These are phyloP conservation scores for Tamias sibiricus DNA, from an alignment of 2,113 vertebrate species.

Conservation along the genomic window DNA sequence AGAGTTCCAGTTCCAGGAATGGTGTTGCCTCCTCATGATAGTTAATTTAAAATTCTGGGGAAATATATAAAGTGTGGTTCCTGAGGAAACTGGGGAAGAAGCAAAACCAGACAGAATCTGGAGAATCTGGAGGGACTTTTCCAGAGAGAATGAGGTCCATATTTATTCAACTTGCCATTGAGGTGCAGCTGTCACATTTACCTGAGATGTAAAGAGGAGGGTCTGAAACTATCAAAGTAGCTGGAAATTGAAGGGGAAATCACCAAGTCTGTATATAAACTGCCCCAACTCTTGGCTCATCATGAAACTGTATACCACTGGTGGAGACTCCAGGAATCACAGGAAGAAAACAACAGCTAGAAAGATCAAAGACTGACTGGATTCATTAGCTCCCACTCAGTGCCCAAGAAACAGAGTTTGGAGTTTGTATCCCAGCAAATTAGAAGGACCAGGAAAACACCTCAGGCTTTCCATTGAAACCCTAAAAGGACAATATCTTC, in stretches of 20 bases:
- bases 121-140: background rate
- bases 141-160: background rate
- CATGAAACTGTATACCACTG: background rate
- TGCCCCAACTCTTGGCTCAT: background rate
- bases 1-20: background rate
- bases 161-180: background rate
- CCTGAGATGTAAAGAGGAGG: background rate
- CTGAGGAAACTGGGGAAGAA: background rate
- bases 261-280: background rate
- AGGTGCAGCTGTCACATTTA: background rate
- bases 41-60: background rate
- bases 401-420: background rate
- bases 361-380: background rate
- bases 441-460: background rate
- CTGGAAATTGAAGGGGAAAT: background rate
- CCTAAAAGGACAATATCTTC: background rate
- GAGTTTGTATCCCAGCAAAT: background rate
- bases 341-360: background rate
- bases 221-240: background rate
- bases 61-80: background rate
- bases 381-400: background rate
- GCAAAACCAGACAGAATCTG: background rate
- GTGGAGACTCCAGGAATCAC: background rate
- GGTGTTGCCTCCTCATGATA: background rate
- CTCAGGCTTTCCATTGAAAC: background rate